Evolutionary conservation across 2,113 vertebrate genomes (phyloP), one percentile per base, ranked within the genome.

Genomic region (Chaetorhynchus papuensis): DNA sequence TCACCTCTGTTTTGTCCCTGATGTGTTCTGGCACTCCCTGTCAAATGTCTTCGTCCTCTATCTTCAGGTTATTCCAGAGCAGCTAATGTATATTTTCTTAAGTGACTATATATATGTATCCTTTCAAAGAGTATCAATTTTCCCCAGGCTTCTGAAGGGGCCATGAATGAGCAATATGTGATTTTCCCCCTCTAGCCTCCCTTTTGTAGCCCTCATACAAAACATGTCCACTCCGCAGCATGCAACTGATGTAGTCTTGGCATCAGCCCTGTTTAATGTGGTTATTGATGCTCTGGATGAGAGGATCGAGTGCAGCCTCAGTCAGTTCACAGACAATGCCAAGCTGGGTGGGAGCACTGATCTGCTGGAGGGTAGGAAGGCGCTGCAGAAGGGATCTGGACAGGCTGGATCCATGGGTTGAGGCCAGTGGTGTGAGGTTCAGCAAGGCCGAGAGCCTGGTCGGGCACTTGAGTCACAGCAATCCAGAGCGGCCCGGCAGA

Each of bases 401-500:
- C 11, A 23, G 31, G 9, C 18, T 57, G 42, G 26, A 50, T 37
- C 31, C 5, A 4, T 33, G 76, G 20, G 10, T 33, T 7, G 18
- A 54, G 15, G 56, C 13, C 45, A 41, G 5, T 9, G 30, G 33
- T 31, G 22, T 5, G 22, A 49, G 26, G 15, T 23, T 57, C 35
- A 18, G 15, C 41, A 28, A 42, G 31, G 26, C 26, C 9, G 10
- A 42, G 42, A 30, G 20, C 13, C 65, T 39, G 10, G 6, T 49
- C 16, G 13, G 15, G 16, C 6, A 1, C 26, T 49, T 71, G 41
- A 13, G 20, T 35, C 57, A 21, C 56, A 64, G 5, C 23, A 49
- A 31, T 10, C 13, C 75, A 49, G 44, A 71, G 41, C 28, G 35
- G 13, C 20, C 5, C 0, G 0, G n/a, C 16, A 45, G 49, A 22